These are phyloP conservation scores for Deilephila elpenor DNA, from an alignment of 2,888 invertebrate genomes.

Conservation along the genomic window DNA sequence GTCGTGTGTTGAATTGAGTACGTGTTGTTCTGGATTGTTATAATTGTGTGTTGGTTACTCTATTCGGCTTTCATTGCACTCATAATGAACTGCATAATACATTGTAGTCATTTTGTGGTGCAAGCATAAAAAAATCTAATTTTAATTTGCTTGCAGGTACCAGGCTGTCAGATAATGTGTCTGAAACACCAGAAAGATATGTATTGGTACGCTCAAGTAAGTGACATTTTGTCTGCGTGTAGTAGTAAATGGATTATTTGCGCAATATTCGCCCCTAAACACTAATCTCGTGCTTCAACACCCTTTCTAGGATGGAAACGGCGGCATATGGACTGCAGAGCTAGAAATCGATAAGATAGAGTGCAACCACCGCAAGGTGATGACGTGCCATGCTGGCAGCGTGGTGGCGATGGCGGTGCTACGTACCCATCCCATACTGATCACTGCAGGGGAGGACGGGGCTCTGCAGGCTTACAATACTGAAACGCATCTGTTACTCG, in stretches of 20 bases:
- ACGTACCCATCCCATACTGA: slow-evolving; percentile 88
- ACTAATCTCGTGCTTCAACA: too few species aligned
- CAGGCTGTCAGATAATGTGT: slow-evolving; percentile 77
- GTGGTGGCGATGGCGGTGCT: slow-evolving; percentile 88
- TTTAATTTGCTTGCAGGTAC: slow-evolving; percentile 59
- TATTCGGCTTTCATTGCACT: too few species aligned
- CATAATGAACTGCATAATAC: too few species aligned
- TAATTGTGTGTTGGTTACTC: too few species aligned
- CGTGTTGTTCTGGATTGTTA: too few species aligned
- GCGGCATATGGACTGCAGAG: slow-evolving; percentile 87
- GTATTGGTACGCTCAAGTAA: slow-evolving; percentile 92
- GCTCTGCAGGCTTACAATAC: slow-evolving; percentile 90
- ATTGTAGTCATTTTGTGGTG: too few species aligned
- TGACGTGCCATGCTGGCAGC: slow-evolving; percentile 90
- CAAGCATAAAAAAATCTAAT: background rate
- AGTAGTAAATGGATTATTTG: background rate
- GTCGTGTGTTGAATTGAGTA: background rate
- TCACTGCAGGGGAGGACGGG: slow-evolving; percentile 90
- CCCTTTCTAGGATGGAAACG: slow-evolving; percentile 89
- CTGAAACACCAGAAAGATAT: slow-evolving; percentile 76
- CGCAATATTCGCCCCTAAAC: too few species aligned
- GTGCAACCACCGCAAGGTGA: slow-evolving; percentile 74
- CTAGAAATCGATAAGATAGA: slow-evolving; percentile 76
- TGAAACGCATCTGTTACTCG: slow-evolving; percentile 82
- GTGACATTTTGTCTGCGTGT: slow-evolving; percentile 38